These are phyloP conservation scores for Trochalopteron elliotii DNA, from an alignment of 2,113 vertebrate species.

Conservation along the genomic window DNA sequence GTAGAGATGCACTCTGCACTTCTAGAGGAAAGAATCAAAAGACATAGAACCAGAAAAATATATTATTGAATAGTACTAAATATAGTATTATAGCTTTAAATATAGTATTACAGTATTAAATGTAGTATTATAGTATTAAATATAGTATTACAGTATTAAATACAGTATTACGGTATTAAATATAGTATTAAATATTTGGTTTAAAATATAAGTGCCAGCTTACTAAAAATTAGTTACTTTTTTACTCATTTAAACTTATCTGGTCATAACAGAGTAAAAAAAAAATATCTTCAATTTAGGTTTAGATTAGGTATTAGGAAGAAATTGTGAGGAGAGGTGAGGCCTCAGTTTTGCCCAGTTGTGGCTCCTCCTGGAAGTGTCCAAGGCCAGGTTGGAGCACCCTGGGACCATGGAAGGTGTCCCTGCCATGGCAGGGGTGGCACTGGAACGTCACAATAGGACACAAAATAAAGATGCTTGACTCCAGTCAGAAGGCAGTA, in stretches of 20 bases:
- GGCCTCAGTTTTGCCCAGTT: neutral
- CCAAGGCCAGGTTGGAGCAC: neutral
- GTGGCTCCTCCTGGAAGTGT: neutral
- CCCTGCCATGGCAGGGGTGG: neutral
- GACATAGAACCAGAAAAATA: neutral
- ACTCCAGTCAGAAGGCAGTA: too few species aligned
- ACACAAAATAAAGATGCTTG: too few species aligned
- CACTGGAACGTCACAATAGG: too few species aligned
- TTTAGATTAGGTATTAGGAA: neutral
- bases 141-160: too few species aligned
- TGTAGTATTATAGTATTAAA: too few species aligned
- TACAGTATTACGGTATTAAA: too few species aligned
- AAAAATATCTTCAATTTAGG: neutral
- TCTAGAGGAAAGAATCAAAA: neutral
- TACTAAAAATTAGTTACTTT: neutral
- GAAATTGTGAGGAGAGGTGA: neutral
- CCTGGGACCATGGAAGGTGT: rapidly evolving
- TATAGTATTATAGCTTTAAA: neutral
- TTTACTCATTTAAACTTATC: neutral
- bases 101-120: neutral
- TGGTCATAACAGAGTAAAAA: neutral
- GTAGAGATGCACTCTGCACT: neutral
- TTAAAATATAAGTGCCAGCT: neutral
- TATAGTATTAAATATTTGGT: neutral
- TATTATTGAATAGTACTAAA: neutral